Base-by-base conservation (phyloP, 2,797 vertebrate species). In the Glossophaga mutica region DNA sequence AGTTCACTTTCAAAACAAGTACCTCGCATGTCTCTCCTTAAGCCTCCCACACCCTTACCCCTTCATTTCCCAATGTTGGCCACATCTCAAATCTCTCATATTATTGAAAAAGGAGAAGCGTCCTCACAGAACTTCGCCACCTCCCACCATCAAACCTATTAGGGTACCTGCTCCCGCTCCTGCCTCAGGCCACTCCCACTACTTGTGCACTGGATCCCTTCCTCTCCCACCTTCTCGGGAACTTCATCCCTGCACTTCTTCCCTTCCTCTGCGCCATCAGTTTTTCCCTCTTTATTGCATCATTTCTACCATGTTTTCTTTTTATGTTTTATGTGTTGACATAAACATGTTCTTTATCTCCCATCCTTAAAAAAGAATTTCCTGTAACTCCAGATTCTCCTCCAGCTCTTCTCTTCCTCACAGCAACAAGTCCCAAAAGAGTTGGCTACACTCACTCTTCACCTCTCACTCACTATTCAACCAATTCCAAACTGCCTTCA, bases 331-430 rank as follows among this genome's bases (percentile, higher is more conserved):
- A 52, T 52, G 50, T 19, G 18, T 52, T 52, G 50, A 52, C 22
- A 57, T 37, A 83, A 68, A 93, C 44, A 79, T 39, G 44, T 7
- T 83, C 26, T 82, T 2, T 50, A 81, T 81, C 57, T 55, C 57
- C 29, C 46, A 52, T 82, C 67, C 90, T 90, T 76, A 93, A 65
- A 85, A 62, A 29, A 67, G 8, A 74, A 76, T 67, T 18, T 71
- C 65, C 85, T 9, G 59, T 88, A 67, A 94, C 32, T 85, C 68
- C 67, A 90, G 29, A 85, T 85, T 90, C 67, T 93, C n/a, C 86
- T 81, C 67, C 42, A 82, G 9, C n/a, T 67, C 62, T 78, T 78
- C 32, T 88, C 11, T 29, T 87, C 83, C 76, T 79, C 55, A 50
- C 16, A 50, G 34, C 29, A 85, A 73, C 32, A 52, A 16, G 57